These are phyloP conservation scores for Agrochola circellaris DNA, from an alignment of 2,888 invertebrate species.

Conservation along the genomic window DNA sequence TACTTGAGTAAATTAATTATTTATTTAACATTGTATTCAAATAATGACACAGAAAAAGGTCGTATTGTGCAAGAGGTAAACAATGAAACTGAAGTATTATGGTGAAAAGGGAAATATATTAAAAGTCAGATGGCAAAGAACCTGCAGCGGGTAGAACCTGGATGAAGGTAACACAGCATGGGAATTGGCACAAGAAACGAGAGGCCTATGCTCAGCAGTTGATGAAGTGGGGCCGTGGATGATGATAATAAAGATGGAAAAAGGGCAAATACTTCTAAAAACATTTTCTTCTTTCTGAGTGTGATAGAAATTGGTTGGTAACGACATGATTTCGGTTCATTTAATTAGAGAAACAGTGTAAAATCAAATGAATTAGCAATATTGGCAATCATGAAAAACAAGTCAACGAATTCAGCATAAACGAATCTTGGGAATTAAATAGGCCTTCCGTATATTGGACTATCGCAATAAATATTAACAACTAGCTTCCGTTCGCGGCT, in stretches of 20 bases:
- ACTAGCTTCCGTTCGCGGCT: background rate
- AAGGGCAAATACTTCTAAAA: background rate
- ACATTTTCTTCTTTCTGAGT: background rate
- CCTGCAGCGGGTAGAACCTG: background rate
- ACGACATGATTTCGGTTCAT: too few relatives aligned
- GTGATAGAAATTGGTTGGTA: background rate
- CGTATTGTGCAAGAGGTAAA: conserved; percentile 25
- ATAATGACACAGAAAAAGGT: conserved; percentile 59
- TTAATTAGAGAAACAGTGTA: background rate
- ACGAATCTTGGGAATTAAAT: background rate
- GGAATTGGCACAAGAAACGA: background rate
- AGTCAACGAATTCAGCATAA: background rate
- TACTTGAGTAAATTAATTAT: conserved; percentile 41
- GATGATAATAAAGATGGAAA: background rate
- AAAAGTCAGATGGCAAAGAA: background rate
- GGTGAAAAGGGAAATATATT: conserved; percentile 10
- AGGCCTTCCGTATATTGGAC: background rate
- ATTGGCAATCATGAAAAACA: background rate
- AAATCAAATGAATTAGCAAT: background rate
- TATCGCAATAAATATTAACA: background rate
- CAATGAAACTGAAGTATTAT: conserved; percentile 33
- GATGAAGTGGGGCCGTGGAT: background rate
- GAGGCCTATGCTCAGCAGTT: too few relatives aligned
- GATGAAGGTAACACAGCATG: background rate
- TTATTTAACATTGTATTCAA: conserved; percentile 61